A percentile compares a stretch with the other conserved stretches of the same genome.
These are phyloP conservation scores for Chouioia cunea DNA, from an alignment of 2,888 invertebrate genomes.

Conservation along the genomic window DNA sequence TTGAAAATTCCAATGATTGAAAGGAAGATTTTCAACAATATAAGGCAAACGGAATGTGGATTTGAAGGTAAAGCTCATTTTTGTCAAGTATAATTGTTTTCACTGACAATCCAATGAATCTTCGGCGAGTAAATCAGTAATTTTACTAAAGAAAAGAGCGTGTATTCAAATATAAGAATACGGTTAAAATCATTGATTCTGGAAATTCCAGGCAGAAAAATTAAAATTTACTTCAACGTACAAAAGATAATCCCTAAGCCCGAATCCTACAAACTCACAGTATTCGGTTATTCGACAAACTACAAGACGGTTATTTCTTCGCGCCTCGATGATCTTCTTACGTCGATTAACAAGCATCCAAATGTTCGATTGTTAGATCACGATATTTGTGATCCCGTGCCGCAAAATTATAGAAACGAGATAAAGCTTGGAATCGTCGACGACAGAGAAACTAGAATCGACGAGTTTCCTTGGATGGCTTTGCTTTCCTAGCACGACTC, in stretches of 20 bases:
- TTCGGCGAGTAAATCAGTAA: background rate
- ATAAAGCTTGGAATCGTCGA: slow-evolving; percentile 52
- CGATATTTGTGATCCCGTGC: slow-evolving; percentile 72
- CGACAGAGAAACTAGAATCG: slow-evolving; percentile 53
- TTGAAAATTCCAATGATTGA: slow-evolving; percentile 54
- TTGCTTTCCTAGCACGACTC: slow-evolving; percentile 51
- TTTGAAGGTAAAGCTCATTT: slow-evolving; percentile 59
- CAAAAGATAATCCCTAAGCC: background rate
- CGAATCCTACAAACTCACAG: background rate
- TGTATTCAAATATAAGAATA: background rate
- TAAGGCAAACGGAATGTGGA: slow-evolving; percentile 68
- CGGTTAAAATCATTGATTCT: background rate
- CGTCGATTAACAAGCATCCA: slow-evolving; percentile 54
- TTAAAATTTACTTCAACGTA: slow-evolving; percentile 67
- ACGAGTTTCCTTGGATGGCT: slow-evolving; percentile 61
- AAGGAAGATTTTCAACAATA: slow-evolving; percentile 52
- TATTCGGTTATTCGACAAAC: background rate
- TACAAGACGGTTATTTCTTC: background rate
- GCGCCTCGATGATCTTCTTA: background rate
- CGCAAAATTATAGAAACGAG: slow-evolving; percentile 41
- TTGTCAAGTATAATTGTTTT: background rate
- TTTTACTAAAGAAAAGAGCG: background rate
- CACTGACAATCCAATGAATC: background rate
- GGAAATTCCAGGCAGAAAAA: slow-evolving; percentile 49
- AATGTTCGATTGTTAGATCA: slow-evolving; percentile 64